These are phyloP conservation scores for Rhipidura dahli DNA, from an alignment of 2,113 vertebrate species.

Conservation along the genomic window DNA sequence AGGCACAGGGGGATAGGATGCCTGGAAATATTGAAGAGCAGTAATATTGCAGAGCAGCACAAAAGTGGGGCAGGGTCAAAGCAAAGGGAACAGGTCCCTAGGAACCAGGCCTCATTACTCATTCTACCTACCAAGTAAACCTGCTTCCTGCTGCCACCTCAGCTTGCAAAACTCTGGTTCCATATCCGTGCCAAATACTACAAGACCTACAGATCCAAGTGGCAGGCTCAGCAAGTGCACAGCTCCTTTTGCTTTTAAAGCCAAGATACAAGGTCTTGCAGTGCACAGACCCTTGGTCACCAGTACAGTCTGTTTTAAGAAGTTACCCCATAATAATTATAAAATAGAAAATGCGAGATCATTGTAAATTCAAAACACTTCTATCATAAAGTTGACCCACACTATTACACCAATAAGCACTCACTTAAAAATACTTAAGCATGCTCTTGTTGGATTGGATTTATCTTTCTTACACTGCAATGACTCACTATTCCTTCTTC, in stretches of 20 bases:
- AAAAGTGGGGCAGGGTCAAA: not conserved
- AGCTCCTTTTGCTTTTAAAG: not conserved
- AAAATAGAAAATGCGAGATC: not conserved
- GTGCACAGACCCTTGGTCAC: not conserved
- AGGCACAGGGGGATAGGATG: fast-evolving
- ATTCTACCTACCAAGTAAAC: not conserved
- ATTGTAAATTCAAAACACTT: not conserved
- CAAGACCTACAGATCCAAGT: not conserved
- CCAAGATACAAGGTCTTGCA: not conserved
- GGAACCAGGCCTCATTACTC: not conserved
- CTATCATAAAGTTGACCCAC: not conserved
- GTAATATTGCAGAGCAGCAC: not conserved
- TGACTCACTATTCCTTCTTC: not conserved
- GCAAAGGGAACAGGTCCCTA: not conserved
- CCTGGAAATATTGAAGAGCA: not conserved
- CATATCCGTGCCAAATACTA: not conserved
- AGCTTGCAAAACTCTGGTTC: not conserved
- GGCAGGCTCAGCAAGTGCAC: not conserved
- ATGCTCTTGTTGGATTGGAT: not conserved
- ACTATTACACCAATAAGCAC: not conserved
- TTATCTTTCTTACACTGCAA: not conserved
- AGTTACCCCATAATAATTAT: no score
- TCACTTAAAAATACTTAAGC: not conserved
- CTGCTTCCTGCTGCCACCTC: not conserved
- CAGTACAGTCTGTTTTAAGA: not conserved